Evolutionary conservation across 1,140 invertebrate genomes (phyloP).

Genomic region (Cardiocondyla obscurior): DNA sequence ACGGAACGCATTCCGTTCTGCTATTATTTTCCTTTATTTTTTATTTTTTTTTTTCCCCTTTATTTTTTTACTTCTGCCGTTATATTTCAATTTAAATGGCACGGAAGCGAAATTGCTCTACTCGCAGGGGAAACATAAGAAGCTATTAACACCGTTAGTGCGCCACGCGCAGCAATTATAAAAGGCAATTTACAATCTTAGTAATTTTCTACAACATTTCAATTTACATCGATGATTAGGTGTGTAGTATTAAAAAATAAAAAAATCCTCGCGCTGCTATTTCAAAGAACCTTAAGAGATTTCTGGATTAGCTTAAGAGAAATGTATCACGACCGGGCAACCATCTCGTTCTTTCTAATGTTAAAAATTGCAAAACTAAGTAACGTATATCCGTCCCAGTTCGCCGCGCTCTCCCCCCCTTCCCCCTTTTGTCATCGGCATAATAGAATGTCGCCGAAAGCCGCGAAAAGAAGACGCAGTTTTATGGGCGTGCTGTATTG

Average conservation of each 20-base stretch:
- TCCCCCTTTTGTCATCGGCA: constrained; percentile 19
- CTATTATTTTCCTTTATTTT: constrained; percentile 30
- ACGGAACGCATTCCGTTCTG: background rate
- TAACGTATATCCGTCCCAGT: no score
- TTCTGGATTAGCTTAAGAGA: background rate
- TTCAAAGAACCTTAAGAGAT: background rate
- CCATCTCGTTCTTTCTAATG: background rate
- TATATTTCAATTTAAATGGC: constrained; percentile 10
- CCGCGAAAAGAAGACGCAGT: constrained; percentile 12
- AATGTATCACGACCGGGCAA: background rate
- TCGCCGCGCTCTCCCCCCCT: background rate
- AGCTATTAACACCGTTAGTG: background rate
- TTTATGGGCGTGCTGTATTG: constrained; percentile 29
- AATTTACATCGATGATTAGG: background rate
- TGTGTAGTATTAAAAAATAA: background rate
- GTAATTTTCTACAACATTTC: background rate
- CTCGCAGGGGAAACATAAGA: background rate
- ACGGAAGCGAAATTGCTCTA: constrained; percentile 11
- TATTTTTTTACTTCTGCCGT: background rate
- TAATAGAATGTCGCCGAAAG: constrained; percentile 35
- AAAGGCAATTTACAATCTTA: background rate
- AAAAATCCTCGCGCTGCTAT: background rate
- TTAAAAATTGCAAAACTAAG: constrained; percentile 6
- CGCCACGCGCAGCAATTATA: background rate
- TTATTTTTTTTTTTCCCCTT: no score